Evolutionary conservation across 2,888 invertebrate genomes (phyloP), one percentile per base, ranked within the genome.

Genomic region (Thymelicus sylvestris): DNA sequence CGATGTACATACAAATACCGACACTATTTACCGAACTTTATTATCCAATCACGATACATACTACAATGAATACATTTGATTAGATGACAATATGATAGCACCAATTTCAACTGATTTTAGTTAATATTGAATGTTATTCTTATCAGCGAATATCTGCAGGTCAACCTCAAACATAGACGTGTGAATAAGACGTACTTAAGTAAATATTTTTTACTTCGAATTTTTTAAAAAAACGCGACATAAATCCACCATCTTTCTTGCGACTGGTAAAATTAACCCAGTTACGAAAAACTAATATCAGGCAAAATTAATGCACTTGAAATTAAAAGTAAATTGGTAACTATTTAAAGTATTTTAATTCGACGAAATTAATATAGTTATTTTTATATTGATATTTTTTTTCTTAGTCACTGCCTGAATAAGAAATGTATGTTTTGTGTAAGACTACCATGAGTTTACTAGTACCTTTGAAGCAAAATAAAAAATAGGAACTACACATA

Each of bases 1-100:
- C 88, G 75, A 86, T 75, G 66, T 82, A 81, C 64, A 81, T 79
- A 83, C 67, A 66, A 60, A 48, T 63, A 70, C 59, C 24, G 57
- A 65, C 50, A 70, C 70, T 70, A 66, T 57, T 52, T n/a, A 63
- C 57, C 57, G 47, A 19, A 13, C 52, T 57, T 38, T 7, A 61
- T 61, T 44, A 59, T 41, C 39, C 66, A 50, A 60, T 48, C 41
- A 65, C 70, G 31, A 55, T 69, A 64, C 47, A 38, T 48, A 67
- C 64, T 48, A 65, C 41, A 50, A 60, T 70, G 64, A 69, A 64
- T 69, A 64, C 39, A 61, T 61, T 19, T 61, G 15, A 71, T 61
- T 44, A 61, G 52, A 70, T 60, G 48, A 60, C 52, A 68, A 1
- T 7, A 48, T 24, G 57, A 57, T 47, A 59, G 64, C 69, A 69